Evolutionary conservation across 2,113 vertebrate genomes (phyloP).

Genomic region (Psettodes erumei): DNA sequence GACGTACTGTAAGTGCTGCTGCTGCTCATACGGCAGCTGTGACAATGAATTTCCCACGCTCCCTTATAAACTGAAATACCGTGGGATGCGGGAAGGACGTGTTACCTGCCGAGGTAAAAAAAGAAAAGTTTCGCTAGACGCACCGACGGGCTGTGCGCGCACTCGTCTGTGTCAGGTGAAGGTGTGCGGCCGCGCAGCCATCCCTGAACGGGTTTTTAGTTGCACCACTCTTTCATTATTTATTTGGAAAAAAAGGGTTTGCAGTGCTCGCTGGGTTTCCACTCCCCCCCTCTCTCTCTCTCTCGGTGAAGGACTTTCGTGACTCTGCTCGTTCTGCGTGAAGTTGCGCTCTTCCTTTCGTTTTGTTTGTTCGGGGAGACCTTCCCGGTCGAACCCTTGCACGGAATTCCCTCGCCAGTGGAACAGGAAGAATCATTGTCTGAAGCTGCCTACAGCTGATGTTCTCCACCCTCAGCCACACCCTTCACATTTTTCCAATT

Average conservation of each 20-base stretch:
- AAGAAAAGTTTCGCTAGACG: slow-evolving; percentile 21
- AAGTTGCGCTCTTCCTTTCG: slow-evolving; percentile 2
- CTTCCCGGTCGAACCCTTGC: neutral
- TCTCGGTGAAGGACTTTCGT: slow-evolving; percentile 23
- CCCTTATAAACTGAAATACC: neutral
- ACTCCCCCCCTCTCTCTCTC: slow-evolving; percentile 43
- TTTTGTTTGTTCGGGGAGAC: neutral
- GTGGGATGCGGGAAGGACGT: neutral
- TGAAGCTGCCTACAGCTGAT: slow-evolving; percentile 20
- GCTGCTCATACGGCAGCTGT: neutral
- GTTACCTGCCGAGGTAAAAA: too few relatives aligned
- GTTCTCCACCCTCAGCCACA: slow-evolving; percentile 44
- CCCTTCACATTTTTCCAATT: slow-evolving; percentile 56
- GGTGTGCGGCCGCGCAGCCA: slow-evolving; percentile 71
- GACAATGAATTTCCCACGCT: neutral
- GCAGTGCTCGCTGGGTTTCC: slow-evolving; percentile 73
- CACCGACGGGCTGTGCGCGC: slow-evolving; percentile 34
- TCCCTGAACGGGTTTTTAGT: slow-evolving; percentile 83
- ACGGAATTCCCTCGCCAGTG: slow-evolving; percentile 14
- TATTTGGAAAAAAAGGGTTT: slow-evolving; percentile 84
- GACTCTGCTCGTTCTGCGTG: neutral
- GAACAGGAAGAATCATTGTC: slow-evolving; percentile 74
- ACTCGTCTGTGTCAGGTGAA: slow-evolving; percentile 38
- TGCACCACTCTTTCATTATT: slow-evolving; percentile 86
- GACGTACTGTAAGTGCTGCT: neutral